These are phyloP conservation scores for Spondyliosoma cantharus DNA, from an alignment of 2,797 vertebrate species.

Conservation along the genomic window DNA sequence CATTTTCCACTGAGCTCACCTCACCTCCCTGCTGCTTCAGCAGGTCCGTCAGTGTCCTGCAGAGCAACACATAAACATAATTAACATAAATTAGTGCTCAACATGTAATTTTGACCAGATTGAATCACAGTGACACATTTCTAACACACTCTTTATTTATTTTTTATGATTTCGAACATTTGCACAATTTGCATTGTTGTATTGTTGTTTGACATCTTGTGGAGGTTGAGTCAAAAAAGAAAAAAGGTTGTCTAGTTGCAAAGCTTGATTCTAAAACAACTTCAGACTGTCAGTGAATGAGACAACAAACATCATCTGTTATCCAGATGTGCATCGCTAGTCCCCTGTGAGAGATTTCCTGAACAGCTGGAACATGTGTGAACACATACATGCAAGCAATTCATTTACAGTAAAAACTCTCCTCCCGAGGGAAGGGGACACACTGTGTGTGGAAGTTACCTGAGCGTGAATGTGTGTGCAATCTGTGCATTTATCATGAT, in stretches of 20 bases:
- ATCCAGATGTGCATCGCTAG: conserved; percentile 26
- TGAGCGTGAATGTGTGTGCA: conserved; percentile 3
- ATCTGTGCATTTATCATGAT: not conserved
- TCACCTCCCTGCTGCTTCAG: conserved; percentile 91
- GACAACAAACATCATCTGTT: conserved; percentile 37
- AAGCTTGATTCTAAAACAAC: not conserved
- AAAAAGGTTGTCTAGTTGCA: not conserved
- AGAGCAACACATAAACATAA: conserved; percentile 33
- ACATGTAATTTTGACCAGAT: not conserved
- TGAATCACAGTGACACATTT: not conserved
- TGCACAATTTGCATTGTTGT: not conserved
- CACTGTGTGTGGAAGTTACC: not conserved
- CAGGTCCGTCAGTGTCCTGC: conserved; percentile 92
- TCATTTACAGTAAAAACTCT: conserved; percentile 4
- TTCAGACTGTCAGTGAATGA: not conserved
- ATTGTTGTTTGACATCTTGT: not conserved
- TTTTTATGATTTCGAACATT: not conserved
- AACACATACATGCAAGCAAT: not conserved
- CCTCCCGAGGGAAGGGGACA: not conserved
- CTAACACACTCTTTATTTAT: not conserved
- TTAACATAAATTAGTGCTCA: not conserved
- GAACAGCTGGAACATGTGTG: conserved; percentile 39
- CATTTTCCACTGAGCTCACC: conserved; percentile 76
- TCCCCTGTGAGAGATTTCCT: conserved; percentile 29
- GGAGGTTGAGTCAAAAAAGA: not conserved